Conservation (phyloP, 2,113 vertebrate genomes). For the Cyrtonyx montezumae region DNA sequence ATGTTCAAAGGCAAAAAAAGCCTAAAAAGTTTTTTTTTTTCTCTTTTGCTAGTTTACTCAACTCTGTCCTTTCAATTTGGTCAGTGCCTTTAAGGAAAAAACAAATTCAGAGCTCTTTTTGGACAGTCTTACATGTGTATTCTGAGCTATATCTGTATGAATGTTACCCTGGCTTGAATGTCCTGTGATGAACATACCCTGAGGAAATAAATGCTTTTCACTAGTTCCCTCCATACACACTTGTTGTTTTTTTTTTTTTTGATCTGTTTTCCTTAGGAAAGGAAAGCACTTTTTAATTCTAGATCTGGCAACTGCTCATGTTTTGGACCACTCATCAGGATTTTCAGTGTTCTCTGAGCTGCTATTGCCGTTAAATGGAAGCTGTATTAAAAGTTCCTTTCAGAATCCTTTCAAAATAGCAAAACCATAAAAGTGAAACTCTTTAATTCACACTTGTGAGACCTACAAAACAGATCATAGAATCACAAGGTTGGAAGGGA, state of each 20-base stretch:
- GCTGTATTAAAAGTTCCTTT: background rate
- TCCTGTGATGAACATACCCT: background rate
- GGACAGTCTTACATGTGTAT: accelerated
- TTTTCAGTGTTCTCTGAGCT: background rate
- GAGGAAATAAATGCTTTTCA: constrained; percentile 39
- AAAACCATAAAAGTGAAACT: background rate
- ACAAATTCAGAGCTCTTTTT: background rate
- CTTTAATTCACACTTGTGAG: background rate
- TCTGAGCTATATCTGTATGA: background rate
- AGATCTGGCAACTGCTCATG: background rate
- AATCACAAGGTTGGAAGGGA: too few relatives aligned
- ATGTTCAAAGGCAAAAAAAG: background rate
- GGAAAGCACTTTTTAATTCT: background rate
- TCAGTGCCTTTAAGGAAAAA: background rate
- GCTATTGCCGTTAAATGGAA: background rate
- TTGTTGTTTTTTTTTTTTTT: background rate
- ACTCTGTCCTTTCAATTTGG: background rate
- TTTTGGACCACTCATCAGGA: background rate
- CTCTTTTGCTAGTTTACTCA: background rate
- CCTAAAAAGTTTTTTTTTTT: background rate
- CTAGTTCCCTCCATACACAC: background rate
- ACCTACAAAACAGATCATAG: background rate
- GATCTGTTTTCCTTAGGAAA: too few relatives aligned
- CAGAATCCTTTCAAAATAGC: background rate
- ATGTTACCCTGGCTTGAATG: background rate